Evolutionary conservation across 2,888 invertebrate species (phyloP).

Genomic region (Petrolisthes cinctipes): DNA sequence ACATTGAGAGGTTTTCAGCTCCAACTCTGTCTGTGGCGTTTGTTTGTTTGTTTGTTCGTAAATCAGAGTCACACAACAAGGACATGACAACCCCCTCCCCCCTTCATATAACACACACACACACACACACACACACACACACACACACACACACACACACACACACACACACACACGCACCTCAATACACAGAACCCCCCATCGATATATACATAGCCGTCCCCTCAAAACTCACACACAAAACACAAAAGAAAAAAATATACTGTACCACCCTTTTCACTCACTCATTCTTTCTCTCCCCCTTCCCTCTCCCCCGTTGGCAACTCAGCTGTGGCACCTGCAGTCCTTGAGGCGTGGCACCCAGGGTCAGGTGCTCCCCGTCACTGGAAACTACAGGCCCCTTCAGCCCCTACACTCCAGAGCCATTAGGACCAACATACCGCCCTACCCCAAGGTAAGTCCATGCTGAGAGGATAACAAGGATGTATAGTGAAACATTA

Average conservation of each 20-base stretch:
- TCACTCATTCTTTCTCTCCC: not conserved
- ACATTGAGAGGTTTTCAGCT: too few species aligned
- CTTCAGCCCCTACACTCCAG: constrained; percentile 56
- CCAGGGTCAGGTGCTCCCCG: constrained; percentile 48
- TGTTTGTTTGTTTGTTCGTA: too few species aligned
- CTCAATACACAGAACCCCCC: not conserved
- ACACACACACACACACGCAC: constrained; percentile 11
- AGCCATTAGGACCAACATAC: constrained; percentile 62
- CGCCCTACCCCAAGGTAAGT: constrained; percentile 57
- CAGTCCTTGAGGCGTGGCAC: constrained; percentile 59
- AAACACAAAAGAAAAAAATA: not conserved
- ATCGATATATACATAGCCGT: not conserved
- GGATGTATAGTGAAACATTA: too few species aligned
- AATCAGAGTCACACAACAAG: too few species aligned
- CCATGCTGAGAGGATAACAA: too few species aligned
- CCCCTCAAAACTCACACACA: not conserved
- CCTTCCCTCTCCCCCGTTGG: not conserved
- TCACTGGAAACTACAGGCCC: constrained; percentile 62
- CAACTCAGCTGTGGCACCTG: constrained; percentile 59
- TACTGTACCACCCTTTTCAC: not conserved
- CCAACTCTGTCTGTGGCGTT: too few species aligned
- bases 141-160: constrained; percentile 26
- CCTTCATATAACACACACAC: not conserved
- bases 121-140: constrained; percentile 19
- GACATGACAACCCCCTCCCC: too few species aligned